Conservation (phyloP, 2,113 vertebrate genomes). For the Leptobrachium leishanense region DNA sequence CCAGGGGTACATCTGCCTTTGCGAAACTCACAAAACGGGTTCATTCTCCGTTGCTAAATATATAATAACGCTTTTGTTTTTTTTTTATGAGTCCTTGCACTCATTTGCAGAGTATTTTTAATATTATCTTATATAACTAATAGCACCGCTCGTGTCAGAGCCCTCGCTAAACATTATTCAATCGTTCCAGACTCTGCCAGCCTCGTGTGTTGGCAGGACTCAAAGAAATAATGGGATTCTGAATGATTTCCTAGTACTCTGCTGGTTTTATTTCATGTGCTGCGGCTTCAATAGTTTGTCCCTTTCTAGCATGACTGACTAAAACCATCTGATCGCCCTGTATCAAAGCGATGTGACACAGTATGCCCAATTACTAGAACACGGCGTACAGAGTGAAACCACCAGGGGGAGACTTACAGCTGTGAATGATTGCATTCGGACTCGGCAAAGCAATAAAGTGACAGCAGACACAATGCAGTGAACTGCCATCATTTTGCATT, state of each 20-base stretch:
- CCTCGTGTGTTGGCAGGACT: neutral
- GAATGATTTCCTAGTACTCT: neutral
- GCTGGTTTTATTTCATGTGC: conserved; percentile 3
- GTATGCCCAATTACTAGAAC: too few relatives aligned
- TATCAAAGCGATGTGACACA: too few relatives aligned
- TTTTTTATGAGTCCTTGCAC: too few relatives aligned
- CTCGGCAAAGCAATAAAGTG: too few relatives aligned
- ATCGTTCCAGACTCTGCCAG: neutral
- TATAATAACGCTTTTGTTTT: too few relatives aligned
- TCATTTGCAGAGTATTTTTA: too few relatives aligned
- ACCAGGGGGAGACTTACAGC: neutral
- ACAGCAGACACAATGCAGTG: too few relatives aligned
- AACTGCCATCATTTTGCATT: too few relatives aligned
- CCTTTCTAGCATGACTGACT: neutral
- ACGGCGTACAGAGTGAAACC: neutral
- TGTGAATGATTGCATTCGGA: neutral
- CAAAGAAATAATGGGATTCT: neutral
- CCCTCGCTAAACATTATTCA: neutral
- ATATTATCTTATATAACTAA: too few relatives aligned
- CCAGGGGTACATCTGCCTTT: too few relatives aligned
- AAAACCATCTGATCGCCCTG: neutral
- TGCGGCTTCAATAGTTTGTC: neutral
- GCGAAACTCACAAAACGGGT: too few relatives aligned
- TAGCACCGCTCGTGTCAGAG: neutral
- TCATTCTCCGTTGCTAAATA: too few relatives aligned